Conservation (phyloP, 2,888 invertebrate species). For the Xestia xanthographa region DNA sequence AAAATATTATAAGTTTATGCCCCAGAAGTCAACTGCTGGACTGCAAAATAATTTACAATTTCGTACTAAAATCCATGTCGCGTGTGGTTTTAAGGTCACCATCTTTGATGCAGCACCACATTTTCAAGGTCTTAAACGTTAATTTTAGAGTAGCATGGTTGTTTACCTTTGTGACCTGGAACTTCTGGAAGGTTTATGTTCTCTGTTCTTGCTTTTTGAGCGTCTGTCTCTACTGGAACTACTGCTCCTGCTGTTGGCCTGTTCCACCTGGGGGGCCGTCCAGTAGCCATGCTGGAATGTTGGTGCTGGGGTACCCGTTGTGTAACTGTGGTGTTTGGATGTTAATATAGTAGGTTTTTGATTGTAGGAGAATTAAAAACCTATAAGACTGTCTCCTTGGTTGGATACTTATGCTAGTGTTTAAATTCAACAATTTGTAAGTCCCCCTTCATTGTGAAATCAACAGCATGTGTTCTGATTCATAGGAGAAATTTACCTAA, state of each 20-base stretch:
- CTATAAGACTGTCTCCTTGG: no score
- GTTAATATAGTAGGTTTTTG: not conserved
- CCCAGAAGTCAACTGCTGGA: no score
- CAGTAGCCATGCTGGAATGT: slow-evolving; percentile 88
- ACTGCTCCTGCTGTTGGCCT: slow-evolving; percentile 67
- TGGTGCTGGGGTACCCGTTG: slow-evolving; percentile 79
- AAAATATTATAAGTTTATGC: not conserved
- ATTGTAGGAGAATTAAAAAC: no score
- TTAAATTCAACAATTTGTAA: no score
- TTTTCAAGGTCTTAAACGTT: not conserved
- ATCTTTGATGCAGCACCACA: not conserved
- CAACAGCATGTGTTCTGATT: no score
- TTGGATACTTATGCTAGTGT: no score
- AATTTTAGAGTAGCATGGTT: not conserved
- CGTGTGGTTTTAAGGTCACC: not conserved
- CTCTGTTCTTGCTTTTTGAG: slow-evolving; percentile 86
- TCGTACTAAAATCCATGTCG: no score
- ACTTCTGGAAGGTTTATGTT: slow-evolving; percentile 77
- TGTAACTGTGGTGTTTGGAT: slow-evolving; percentile 73
- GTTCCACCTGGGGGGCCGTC: slow-evolving; percentile 81
- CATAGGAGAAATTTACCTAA: no score
- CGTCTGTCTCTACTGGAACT: slow-evolving; percentile 79
- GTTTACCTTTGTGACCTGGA: slow-evolving; percentile 76
- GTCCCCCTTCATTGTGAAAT: no score
- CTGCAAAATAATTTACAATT: not conserved